A percentile compares a stretch with the other conserved stretches of the same genome.
Evolutionary conservation across 2,888 invertebrate species (phyloP).

Genomic region (Girardia tigrina): DNA sequence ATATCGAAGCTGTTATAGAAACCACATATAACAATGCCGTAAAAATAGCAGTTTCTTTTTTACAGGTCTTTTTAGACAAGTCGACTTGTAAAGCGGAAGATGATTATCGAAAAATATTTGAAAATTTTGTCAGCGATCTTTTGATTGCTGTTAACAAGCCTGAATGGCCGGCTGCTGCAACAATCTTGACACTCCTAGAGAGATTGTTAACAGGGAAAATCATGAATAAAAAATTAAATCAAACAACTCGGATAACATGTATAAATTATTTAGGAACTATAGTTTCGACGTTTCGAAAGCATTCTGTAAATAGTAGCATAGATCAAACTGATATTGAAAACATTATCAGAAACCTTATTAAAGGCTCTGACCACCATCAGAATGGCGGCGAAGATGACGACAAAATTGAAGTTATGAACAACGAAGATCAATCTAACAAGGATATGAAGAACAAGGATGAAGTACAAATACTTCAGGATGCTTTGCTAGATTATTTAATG

Average conservation of each 20-base stretch:
- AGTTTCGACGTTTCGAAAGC: constrained; percentile 77
- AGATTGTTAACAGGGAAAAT: constrained; percentile 57
- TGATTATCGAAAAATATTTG: constrained; percentile 88
- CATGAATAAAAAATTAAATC: constrained; percentile 75
- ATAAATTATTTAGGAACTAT: constrained; percentile 95
- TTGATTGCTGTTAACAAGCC: constrained; percentile 92
- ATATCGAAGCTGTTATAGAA: constrained; percentile 74
- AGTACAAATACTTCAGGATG: constrained; percentile 39
- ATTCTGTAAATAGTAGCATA: constrained; percentile 60
- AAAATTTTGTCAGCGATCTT: constrained; percentile 94
- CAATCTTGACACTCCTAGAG: constrained; percentile 57
- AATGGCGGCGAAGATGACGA: constrained; percentile 31
- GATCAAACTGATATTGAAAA: constrained; percentile 50
- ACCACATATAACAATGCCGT: constrained; percentile 84
- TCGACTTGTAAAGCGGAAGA: constrained; percentile 53
- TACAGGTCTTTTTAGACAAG: constrained; percentile 85
- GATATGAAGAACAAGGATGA: constrained; percentile 34
- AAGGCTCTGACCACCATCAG: no score
- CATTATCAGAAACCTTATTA: constrained; percentile 36
- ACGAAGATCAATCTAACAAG: background rate
- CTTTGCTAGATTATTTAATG: constrained; percentile 45
- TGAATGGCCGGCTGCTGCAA: constrained; percentile 96
- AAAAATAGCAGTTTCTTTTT: constrained; percentile 83
- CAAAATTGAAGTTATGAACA: background rate
- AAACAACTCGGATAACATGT: constrained; percentile 83